Percentiles rank a stretch among this genome's conserved stretches.
Evolutionary conservation across 2,797 vertebrate genomes (phyloP).

Genomic region (Acropternis orthonyx): DNA sequence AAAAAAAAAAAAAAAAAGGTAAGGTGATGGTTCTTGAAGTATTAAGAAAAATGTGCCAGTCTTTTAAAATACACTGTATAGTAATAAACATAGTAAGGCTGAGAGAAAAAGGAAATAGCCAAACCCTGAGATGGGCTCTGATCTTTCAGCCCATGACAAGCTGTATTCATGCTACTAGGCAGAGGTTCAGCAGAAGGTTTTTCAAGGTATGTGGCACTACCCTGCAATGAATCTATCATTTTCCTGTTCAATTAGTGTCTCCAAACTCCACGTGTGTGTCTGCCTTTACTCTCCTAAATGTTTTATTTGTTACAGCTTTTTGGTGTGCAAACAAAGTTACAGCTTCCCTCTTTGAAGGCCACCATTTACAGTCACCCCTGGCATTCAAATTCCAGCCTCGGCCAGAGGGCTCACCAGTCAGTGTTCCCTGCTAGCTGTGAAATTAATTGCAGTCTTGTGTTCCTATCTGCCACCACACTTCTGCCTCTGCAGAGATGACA

Average conservation of each 20-base stretch:
- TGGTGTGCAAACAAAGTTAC: neutral
- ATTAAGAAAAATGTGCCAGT: neutral
- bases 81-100: neutral
- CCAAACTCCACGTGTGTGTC: fast-evolving
- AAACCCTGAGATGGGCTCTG: neutral
- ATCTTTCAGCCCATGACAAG: neutral
- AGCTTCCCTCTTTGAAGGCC: neutral
- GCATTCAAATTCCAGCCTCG: neutral
- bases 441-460: neutral
- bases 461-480: neutral
- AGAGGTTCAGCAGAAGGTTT: neutral
- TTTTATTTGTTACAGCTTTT: neutral
- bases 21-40: neutral
- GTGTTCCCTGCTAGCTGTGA: neutral
- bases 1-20: neutral
- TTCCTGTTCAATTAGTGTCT: neutral
- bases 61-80: neutral
- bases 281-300: neutral
- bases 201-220: neutral
- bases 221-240: neutral
- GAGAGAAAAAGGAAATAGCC: neutral
- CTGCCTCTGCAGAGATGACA: neutral
- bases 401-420: neutral
- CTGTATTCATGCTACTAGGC: neutral
- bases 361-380: neutral